phyloP scores from a whole-genome alignment of 2,113 vertebrate genomes.

The Paracanthobrama guichenoti region DNA sequence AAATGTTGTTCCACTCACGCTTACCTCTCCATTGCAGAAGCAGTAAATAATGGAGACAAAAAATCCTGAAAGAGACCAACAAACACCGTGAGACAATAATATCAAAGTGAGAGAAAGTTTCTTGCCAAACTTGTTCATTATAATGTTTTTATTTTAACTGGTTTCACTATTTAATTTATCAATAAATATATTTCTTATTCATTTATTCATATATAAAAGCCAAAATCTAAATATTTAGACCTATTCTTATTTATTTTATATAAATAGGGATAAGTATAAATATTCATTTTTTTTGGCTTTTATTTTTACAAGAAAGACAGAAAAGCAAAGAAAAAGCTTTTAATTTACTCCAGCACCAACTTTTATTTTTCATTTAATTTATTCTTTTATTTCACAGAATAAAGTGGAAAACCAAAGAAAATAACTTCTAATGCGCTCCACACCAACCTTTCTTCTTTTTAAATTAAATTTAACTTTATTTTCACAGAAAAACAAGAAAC shows the following conservation, averaged over 20 bases:
- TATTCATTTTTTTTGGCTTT: not conserved
- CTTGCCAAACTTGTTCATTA: not conserved
- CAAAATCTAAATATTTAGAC: too few species aligned
- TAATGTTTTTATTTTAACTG: not conserved
- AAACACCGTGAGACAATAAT: not conserved
- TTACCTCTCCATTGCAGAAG: constrained; percentile 91
- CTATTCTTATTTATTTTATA: too few species aligned
- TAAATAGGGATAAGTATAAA: not conserved
- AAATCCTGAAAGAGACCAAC: constrained; percentile 76
- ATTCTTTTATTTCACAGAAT: too few species aligned
- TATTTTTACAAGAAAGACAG: not conserved
- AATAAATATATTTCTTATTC: not conserved
- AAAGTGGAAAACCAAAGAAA: too few species aligned
- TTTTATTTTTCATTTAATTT: too few species aligned
- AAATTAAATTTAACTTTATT: too few species aligned
- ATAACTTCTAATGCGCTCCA: too few species aligned
- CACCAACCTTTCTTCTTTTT: too few species aligned
- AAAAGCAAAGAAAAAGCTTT: not conserved
- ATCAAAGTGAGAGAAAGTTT: not conserved
- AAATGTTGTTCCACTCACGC: constrained; percentile 47
- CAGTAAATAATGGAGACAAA: constrained; percentile 92
- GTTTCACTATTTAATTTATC: not conserved
- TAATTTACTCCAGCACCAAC: too few species aligned
- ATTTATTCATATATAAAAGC: too few species aligned
- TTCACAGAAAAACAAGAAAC: too few species aligned